These are phyloP conservation scores for Aporophyla nigra DNA, from an alignment of 2,888 invertebrate genomes.

Conservation along the genomic window DNA sequence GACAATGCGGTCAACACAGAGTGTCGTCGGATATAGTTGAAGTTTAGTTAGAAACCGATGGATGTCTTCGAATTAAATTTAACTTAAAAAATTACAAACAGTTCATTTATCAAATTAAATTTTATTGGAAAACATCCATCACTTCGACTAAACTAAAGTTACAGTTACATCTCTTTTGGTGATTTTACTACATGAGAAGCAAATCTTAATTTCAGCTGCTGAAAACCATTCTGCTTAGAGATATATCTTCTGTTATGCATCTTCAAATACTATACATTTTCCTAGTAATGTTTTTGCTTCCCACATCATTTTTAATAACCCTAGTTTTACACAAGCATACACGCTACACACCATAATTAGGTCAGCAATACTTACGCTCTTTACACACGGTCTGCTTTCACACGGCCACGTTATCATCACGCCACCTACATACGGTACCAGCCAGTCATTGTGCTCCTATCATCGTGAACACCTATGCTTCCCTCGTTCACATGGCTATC, in stretches of 20 bases:
- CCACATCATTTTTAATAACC: constrained; percentile 9
- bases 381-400: constrained; percentile 48
- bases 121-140: too few relatives aligned
- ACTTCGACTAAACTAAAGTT: too few relatives aligned
- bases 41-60: too few relatives aligned
- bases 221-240: neutral
- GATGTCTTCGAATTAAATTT: too few relatives aligned
- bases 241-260: neutral
- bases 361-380: constrained; percentile 30
- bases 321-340: constrained; percentile 12
- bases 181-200: too few relatives aligned
- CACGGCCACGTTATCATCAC: constrained; percentile 51
- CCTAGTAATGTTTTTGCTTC: too few relatives aligned
- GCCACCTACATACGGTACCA: constrained; percentile 21
- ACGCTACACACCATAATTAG: constrained; percentile 23
- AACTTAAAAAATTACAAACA: too few relatives aligned
- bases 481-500: constrained; percentile 43
- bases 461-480: constrained; percentile 35
- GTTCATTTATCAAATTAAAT: too few relatives aligned
- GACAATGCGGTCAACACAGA: too few relatives aligned
- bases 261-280: neutral
- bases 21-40: too few relatives aligned
- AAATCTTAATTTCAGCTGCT: neutral
- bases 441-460: constrained; percentile 35
- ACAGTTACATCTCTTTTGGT: too few relatives aligned